These are phyloP conservation scores for Chelidonichthys spinosus DNA, from an alignment of 2,797 vertebrate genomes.

Conservation along the genomic window DNA sequence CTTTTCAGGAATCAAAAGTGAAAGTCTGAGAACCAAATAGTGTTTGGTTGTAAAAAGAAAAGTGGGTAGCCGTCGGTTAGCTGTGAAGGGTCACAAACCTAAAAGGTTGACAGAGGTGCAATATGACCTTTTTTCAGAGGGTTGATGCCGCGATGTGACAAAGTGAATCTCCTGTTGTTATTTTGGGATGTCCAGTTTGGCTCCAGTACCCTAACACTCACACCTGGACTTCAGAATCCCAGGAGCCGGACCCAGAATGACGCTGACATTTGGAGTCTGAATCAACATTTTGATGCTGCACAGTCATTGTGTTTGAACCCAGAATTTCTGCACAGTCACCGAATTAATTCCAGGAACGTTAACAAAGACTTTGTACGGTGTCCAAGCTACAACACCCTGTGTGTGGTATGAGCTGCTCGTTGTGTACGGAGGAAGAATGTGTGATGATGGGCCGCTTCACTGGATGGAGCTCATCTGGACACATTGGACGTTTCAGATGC, in stretches of 20 bases:
- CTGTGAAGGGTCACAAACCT: not conserved
- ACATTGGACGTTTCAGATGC: not conserved
- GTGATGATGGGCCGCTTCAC: not conserved
- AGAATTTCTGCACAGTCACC: too few relatives aligned
- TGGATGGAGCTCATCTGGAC: not conserved
- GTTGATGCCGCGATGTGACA: not conserved
- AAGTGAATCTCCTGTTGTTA: slow-evolving; percentile 2
- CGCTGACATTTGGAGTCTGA: too few relatives aligned
- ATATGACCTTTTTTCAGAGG: not conserved
- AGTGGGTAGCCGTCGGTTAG: not conserved
- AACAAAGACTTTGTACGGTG: not conserved
- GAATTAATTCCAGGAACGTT: not conserved
- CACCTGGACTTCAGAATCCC: too few relatives aligned
- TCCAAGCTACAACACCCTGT: not conserved
- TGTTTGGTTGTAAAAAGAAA: not conserved
- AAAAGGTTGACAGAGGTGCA: slow-evolving; percentile 1
- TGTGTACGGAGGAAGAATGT: not conserved
- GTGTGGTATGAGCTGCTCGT: not conserved
- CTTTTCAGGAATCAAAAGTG: not conserved
- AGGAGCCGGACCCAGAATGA: too few relatives aligned
- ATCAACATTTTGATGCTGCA: too few relatives aligned
- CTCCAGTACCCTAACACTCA: too few relatives aligned
- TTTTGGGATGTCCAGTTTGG: too few relatives aligned
- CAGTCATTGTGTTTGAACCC: too few relatives aligned
- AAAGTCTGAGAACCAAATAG: not conserved